Evolutionary conservation across 1,140 invertebrate genomes (phyloP).

Genomic region (Drosophila suzukii): DNA sequence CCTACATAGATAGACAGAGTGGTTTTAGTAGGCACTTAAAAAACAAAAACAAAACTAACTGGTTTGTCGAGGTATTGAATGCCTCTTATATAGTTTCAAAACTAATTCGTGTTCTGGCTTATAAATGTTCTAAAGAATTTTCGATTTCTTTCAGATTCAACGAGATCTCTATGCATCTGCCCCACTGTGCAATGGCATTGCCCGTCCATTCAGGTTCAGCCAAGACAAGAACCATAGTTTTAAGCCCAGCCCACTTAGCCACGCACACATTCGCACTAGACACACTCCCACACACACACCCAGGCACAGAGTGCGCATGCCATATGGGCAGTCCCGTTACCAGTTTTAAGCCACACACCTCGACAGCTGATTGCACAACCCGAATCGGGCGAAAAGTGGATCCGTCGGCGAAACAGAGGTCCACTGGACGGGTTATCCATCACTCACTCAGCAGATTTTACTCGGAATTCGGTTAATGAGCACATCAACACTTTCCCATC

Average conservation of each 20-base stretch:
- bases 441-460: conserved; percentile 25
- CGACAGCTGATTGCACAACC: conserved; percentile 28
- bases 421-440: conserved; percentile 28
- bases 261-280: conserved; percentile 15
- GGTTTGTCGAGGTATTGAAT: too few relatives aligned
- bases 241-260: conserved; percentile 73
- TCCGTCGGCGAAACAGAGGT: not conserved
- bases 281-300: conserved; percentile 24
- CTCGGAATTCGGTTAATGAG: conserved; percentile 44
- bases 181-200: conserved; percentile 48
- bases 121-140: too few relatives aligned
- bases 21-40: too few relatives aligned
- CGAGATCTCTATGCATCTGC: not conserved
- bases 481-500: conserved; percentile 47
- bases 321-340: conserved; percentile 71
- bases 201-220: conserved; percentile 58
- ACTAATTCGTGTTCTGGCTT: too few relatives aligned
- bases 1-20: too few relatives aligned
- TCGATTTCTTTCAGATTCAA: not conserved
- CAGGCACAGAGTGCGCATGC: conserved; percentile 50
- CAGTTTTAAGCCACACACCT: conserved; percentile 74
- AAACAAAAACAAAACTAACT: too few relatives aligned
- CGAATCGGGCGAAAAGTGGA: conserved; percentile 8
- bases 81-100: too few relatives aligned
- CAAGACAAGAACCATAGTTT: conserved; percentile 65